Conservation (phyloP, 2,888 invertebrate genomes). For the Graphium colonna region DNA sequence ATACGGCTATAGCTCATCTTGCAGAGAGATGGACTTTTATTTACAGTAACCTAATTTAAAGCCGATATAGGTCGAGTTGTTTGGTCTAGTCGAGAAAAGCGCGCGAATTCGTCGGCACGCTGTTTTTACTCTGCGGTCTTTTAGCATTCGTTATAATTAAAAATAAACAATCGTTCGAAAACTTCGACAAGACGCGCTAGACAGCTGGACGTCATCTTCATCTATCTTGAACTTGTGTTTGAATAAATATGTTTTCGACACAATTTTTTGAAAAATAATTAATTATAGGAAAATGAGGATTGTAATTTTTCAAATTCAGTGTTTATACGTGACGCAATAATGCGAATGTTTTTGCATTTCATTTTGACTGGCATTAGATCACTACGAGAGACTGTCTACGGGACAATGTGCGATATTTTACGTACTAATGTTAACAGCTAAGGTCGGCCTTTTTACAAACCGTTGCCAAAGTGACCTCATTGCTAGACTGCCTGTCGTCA, state of each 20-base stretch:
- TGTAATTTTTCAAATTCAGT: no score
- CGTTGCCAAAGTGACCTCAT: no score
- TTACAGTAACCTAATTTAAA: conserved; percentile 11
- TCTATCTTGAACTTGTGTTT: background rate
- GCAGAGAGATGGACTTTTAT: background rate
- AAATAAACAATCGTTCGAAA: conserved; percentile 18
- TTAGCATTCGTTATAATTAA: conserved; percentile 14
- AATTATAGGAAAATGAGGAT: background rate
- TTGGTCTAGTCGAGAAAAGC: conserved; percentile 7
- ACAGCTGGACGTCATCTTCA: conserved; percentile 1
- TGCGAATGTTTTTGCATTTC: no score
- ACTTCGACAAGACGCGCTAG: background rate
- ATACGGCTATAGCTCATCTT: background rate
- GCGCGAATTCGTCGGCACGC: conserved; percentile 1
- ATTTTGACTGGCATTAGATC: no score
- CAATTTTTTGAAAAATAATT: background rate
- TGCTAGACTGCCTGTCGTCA: no score
- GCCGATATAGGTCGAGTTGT: conserved; percentile 8
- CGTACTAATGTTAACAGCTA: no score
- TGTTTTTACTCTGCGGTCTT: conserved; percentile 21
- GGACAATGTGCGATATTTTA: no score
- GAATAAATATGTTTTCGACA: background rate
- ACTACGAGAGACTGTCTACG: no score
- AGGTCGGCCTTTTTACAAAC: no score
- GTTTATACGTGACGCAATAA: no score